phyloP scores from a whole-genome alignment of 2,888 invertebrate species.

The Scaptomyza flava region DNA sequence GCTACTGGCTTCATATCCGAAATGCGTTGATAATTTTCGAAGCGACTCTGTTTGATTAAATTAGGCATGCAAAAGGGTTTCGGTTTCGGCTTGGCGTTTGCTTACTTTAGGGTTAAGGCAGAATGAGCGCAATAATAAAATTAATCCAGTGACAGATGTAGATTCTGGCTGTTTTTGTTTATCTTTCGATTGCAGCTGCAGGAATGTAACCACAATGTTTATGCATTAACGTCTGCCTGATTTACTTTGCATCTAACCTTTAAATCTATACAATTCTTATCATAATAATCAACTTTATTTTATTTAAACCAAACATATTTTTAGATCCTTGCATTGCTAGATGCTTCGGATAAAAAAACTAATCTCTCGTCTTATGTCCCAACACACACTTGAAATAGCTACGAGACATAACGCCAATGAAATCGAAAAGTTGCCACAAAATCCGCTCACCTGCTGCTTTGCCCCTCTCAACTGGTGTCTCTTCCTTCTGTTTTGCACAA shows the following conservation, averaged over 20 bases:
- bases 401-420: constrained; percentile 65
- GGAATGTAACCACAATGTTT: not conserved
- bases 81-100: constrained; percentile 8
- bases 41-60: constrained; percentile 57
- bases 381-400: constrained; percentile 45
- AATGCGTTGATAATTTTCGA: constrained; percentile 53
- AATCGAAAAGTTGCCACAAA: constrained; percentile 67
- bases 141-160: constrained; percentile 46
- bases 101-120: constrained; percentile 28
- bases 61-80: constrained; percentile 40
- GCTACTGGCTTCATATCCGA: constrained; percentile 20
- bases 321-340: too few species aligned
- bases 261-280: too few species aligned
- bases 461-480: not conserved
- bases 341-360: too few species aligned
- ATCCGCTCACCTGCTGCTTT: constrained; percentile 60
- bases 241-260: too few species aligned
- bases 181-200: constrained; percentile 25
- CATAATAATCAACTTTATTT: too few species aligned
- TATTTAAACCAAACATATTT: too few species aligned
- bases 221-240: not conserved
- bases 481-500: not conserved
- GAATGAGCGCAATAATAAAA: constrained; percentile 24
- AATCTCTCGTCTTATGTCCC: not conserved
- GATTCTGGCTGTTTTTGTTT: not conserved